Conservation (phyloP, 2,113 vertebrate genomes). For the Crotalus helleri region DNA sequence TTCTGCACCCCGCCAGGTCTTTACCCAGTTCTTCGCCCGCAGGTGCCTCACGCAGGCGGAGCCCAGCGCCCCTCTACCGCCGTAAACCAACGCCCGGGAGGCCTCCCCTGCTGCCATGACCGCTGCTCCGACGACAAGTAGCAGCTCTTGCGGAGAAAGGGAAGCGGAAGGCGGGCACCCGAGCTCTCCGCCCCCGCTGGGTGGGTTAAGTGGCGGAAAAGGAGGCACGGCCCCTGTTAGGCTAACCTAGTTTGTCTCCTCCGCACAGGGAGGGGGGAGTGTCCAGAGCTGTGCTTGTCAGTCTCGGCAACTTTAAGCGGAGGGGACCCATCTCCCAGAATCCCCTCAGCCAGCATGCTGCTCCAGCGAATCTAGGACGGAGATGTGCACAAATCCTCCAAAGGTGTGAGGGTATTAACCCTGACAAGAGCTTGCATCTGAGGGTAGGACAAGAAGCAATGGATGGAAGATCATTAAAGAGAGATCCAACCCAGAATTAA, state of each 20-base stretch:
- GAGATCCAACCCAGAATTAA: neutral
- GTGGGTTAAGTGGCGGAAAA: neutral
- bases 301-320: neutral
- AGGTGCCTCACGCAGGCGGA: slow-evolving; percentile 82
- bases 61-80: slow-evolving; percentile 85
- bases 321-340: neutral
- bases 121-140: neutral
- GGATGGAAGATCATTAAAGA: neutral
- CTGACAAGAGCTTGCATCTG: neutral
- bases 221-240: neutral
- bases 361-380: neutral
- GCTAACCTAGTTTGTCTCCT: neutral
- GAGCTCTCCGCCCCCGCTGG: neutral
- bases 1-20: neutral
- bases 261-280: neutral
- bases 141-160: accelerated
- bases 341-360: neutral
- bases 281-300: neutral
- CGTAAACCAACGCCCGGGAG: slow-evolving; percentile 83
- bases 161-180: neutral
- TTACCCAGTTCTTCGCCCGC: slow-evolving; percentile 84
- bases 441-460: neutral
- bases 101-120: slow-evolving; percentile 57
- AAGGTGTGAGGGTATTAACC: neutral
- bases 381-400: neutral